Evolutionary conservation across 2,797 vertebrate species (phyloP).

Genomic region (Percopsis omiscomaycus): DNA sequence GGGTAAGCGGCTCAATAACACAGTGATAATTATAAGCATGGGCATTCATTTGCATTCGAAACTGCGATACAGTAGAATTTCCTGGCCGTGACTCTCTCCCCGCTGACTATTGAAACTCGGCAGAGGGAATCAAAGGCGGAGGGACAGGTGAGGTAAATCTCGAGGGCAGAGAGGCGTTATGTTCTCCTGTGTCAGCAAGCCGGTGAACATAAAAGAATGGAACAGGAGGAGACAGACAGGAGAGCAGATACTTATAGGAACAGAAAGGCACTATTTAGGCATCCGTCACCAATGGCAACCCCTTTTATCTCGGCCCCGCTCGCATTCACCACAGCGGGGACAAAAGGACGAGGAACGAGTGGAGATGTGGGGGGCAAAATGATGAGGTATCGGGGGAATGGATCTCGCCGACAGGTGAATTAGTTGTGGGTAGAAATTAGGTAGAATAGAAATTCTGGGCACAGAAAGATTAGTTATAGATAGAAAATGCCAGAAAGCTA

Average conservation of each 20-base stretch:
- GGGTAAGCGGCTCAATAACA: slow-evolving; percentile 52
- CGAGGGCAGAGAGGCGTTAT: slow-evolving; percentile 44
- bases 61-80: slow-evolving; percentile 19
- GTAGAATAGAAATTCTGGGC: not conserved
- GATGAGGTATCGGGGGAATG: slow-evolving; percentile 6
- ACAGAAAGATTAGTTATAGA: slow-evolving; percentile 27
- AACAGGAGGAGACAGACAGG: slow-evolving; percentile 1
- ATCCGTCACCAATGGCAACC: slow-evolving; percentile 17
- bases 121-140: slow-evolving; percentile 10
- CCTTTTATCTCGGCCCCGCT: slow-evolving; percentile 12
- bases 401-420: not conserved
- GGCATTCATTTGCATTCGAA: slow-evolving; percentile 47
- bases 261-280: slow-evolving; percentile 16
- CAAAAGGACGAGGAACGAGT: slow-evolving; percentile 1
- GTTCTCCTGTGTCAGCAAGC: slow-evolving; percentile 4
- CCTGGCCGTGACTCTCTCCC: slow-evolving; percentile 20
- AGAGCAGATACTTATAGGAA: slow-evolving; percentile 6
- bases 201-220: not conserved
- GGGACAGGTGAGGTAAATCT: slow-evolving; percentile 14
- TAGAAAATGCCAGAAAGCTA: slow-evolving; percentile 9
- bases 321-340: slow-evolving; percentile 32
- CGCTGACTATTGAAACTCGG: slow-evolving; percentile 29
- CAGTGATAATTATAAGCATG: slow-evolving; percentile 55
- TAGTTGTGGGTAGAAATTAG: no score
- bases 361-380: not conserved